phyloP scores from a whole-genome alignment of 2,888 invertebrate species.

The Pristionchus entomophagus region DNA sequence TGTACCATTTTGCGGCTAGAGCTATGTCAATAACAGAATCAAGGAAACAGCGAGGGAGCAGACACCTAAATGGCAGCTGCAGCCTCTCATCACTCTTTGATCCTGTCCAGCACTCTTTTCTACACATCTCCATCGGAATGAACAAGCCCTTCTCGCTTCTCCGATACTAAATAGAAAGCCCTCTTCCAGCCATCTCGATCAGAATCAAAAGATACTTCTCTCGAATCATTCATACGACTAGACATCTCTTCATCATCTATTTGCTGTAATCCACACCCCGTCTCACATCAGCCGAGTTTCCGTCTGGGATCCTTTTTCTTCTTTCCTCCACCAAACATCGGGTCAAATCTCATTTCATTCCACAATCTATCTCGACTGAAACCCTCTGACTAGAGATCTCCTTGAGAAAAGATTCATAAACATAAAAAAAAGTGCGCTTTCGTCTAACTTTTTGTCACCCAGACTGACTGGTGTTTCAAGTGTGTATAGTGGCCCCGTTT shows the following conservation, averaged over 20 bases:
- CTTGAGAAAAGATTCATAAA: not conserved
- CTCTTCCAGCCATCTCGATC: not conserved
- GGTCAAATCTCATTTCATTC: not conserved
- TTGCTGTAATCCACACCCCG: not conserved
- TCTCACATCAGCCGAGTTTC: not conserved
- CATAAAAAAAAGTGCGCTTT: not conserved
- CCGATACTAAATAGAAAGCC: no score
- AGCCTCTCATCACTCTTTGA: not conserved
- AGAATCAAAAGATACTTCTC: not conserved
- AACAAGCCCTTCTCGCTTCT: not conserved
- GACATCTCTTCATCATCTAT: not conserved
- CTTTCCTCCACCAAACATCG: not conserved
- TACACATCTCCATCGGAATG: not conserved
- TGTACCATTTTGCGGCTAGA: not conserved
- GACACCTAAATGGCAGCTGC: no score
- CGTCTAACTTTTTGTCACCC: not conserved
- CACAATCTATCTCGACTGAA: not conserved
- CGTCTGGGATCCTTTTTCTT: not conserved
- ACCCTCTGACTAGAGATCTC: not conserved
- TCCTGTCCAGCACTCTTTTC: not conserved
- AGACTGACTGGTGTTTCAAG: conserved; percentile 28
- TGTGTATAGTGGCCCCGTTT: not conserved
- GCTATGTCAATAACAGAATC: not conserved
- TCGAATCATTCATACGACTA: not conserved
- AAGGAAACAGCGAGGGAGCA: not conserved